phyloP scores from a whole-genome alignment of 2,888 invertebrate genomes.

The Philereme vetulata region DNA sequence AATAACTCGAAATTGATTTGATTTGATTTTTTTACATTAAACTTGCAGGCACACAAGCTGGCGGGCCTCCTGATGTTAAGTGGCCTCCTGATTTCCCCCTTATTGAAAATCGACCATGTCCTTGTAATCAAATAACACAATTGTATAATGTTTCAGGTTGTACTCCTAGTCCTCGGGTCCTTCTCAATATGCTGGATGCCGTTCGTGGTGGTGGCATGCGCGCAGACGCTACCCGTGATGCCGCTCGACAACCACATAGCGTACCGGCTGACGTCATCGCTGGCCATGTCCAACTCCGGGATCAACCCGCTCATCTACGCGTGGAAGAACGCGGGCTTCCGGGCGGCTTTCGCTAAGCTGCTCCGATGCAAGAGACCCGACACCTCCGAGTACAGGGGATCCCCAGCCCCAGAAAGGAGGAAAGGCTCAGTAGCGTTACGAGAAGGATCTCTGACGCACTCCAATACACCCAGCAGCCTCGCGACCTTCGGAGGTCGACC shows the following conservation, averaged over 20 bases:
- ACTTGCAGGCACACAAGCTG: no score
- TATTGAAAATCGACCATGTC: no score
- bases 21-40: no score
- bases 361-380: constrained; percentile 87
- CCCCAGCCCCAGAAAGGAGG: constrained; percentile 82
- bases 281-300: constrained; percentile 91
- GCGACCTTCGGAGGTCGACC: constrained; percentile 69
- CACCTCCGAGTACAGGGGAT: constrained; percentile 79
- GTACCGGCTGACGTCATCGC: constrained; percentile 86
- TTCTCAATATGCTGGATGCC: constrained; percentile 93
- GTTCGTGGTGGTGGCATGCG: constrained; percentile 87
- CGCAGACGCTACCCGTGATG: constrained; percentile 82
- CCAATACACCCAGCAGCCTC: constrained; percentile 65
- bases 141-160: constrained; percentile 83
- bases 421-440: constrained; percentile 77
- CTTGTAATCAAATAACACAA: background rate
- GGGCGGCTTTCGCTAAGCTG: constrained; percentile 87
- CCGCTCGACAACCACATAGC: constrained; percentile 80
- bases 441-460: constrained; percentile 72
- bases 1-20: no score
- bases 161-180: constrained; percentile 89
- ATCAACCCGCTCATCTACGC: constrained; percentile 93
- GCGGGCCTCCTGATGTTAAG: no score
- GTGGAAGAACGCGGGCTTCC: constrained; percentile 92
- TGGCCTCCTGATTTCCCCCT: no score